These are phyloP conservation scores for Exephanes ischioxanthus DNA, from an alignment of 2,888 invertebrate genomes.

Conservation along the genomic window DNA sequence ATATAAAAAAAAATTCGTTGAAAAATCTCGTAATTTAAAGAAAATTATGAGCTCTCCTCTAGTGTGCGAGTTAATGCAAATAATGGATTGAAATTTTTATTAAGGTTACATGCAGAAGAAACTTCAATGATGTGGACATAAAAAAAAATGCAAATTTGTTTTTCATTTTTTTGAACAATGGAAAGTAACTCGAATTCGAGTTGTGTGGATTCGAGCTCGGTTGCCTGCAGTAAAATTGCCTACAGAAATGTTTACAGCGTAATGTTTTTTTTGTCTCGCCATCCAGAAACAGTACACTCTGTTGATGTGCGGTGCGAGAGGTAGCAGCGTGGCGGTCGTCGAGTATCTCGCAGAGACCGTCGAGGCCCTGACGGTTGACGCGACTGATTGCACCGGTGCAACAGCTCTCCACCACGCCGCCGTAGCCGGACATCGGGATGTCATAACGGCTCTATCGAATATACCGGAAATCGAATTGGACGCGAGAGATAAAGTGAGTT, in stretches of 20 bases:
- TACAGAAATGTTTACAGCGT: background rate
- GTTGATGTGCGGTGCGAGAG: slow-evolving; percentile 91
- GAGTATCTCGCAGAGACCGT: slow-evolving; percentile 87
- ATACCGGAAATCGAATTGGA: slow-evolving; percentile 88
- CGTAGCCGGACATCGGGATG: slow-evolving; percentile 89
- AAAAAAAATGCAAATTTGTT: no score
- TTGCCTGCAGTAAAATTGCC: background rate
- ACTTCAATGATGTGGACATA: no score
- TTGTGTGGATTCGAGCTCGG: no score
- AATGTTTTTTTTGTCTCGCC: background rate
- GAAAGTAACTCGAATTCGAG: no score
- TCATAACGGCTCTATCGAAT: slow-evolving; percentile 88
- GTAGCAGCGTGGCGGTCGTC: slow-evolving; percentile 88
- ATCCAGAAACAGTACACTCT: slow-evolving; percentile 90
- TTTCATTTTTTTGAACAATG: no score
- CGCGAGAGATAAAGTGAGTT: slow-evolving; percentile 89
- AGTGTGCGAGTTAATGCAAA: background rate
- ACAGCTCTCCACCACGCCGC: slow-evolving; percentile 92
- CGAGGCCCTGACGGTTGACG: slow-evolving; percentile 88
- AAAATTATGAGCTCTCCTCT: background rate
- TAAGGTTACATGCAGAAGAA: no score
- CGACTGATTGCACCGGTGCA: slow-evolving; percentile 89
- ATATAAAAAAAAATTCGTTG: background rate
- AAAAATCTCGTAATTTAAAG: background rate
- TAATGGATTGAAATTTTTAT: no score